These are phyloP conservation scores for Vulpes vulpes DNA, from an alignment of 2,113 vertebrate genomes.

Conservation along the genomic window DNA sequence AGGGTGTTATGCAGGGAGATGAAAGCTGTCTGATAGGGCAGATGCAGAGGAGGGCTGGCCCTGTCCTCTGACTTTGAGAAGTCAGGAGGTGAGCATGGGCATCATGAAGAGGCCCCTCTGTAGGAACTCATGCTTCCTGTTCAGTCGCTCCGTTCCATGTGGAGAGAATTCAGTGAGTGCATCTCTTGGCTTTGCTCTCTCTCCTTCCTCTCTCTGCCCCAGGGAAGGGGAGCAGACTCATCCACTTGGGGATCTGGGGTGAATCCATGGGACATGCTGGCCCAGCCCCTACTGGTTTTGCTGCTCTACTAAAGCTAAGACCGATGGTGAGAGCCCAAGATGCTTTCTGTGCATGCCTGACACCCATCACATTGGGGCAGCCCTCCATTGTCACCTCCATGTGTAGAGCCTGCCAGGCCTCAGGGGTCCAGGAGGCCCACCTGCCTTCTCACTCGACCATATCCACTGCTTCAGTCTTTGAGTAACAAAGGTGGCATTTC, in stretches of 20 bases:
- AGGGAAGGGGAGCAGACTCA: not conserved
- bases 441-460: not conserved
- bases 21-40: not conserved
- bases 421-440: not conserved
- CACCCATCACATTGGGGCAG: not conserved
- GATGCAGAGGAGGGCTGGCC: not conserved
- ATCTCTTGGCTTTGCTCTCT: not conserved
- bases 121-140: not conserved
- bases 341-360: not conserved
- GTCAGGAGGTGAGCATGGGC: no score
- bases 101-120: fast-evolving
- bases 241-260: not conserved
- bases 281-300: not conserved
- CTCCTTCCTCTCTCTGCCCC: not conserved
- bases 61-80: not conserved
- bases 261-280: fast-evolving
- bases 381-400: not conserved
- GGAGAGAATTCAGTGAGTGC: not conserved
- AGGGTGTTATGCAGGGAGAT: not conserved
- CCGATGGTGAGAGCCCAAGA: not conserved
- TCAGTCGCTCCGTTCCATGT: not conserved
- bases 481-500: not conserved
- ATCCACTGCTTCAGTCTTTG: not conserved
- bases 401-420: no score
- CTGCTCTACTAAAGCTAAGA: not conserved